Evolutionary conservation across 2,113 vertebrate species (phyloP), one percentile per base, ranked within the genome.

Genomic region (Strix uralensis): DNA sequence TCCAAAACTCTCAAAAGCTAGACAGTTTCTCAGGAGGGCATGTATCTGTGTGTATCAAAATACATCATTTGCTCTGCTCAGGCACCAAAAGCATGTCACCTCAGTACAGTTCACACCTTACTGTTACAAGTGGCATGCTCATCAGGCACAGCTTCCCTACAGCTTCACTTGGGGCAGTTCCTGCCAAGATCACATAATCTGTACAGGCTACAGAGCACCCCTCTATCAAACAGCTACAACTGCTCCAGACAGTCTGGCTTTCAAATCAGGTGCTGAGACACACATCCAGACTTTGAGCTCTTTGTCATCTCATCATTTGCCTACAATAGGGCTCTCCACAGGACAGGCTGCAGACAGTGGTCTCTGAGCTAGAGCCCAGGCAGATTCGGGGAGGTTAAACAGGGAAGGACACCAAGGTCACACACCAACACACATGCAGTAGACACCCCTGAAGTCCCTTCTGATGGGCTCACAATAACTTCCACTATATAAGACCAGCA

Each of bases 401-500:
- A 36, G 26, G 20, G 14, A 86, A 80, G 17, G 30, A 20, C 70
- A 83, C n/a, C 49, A 59, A 92, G 58, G 54, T 70, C 29, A 79
- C 20, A 52, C 34, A 81, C 26, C 30, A 49, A n/a, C 22, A 77
- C 47, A n/a, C 6, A 29, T 5, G 7, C 40, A 71, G 21, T 8
- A 5, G 16, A 52, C 25, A 40, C 1, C 7, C 27, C 38, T 3
- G 1, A 80, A 59, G 47, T n/a, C 11, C 29, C 30, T 57, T 44
- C 52, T 75, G 16, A 34, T 12, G 19, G 10, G 16, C 26, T 67
- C 34, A 58, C 21, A 83, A 4, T 16, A 54, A 29, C 22, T 65
- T 63, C 25, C 30, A 36, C 25, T n/a, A 15, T 3, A 0, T 13
- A 69, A 67, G 8, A 70, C 13, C 17, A 55, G 8, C 5, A 3